A percentile compares a stretch with the other conserved stretches of the same genome.
phyloP scores from a whole-genome alignment of 2,113 vertebrate species.

The Campylorhamphus procurvoides region DNA sequence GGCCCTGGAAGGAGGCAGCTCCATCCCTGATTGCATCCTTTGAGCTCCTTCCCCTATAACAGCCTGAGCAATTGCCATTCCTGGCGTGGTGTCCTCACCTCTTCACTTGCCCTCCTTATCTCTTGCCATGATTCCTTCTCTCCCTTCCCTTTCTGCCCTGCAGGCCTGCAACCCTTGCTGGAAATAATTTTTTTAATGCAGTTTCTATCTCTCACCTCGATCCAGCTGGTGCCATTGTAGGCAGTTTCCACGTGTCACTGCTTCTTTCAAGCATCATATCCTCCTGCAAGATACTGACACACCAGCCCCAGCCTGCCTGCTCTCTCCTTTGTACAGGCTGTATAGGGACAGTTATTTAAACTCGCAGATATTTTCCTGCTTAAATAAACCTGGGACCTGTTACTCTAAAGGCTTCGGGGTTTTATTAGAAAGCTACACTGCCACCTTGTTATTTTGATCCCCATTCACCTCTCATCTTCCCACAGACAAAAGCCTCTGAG shows the following conservation, averaged over 20 bases:
- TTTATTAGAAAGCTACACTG: conserved; percentile 29
- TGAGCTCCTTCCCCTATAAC: not conserved
- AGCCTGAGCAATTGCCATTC: not conserved
- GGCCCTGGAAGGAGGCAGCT: not conserved
- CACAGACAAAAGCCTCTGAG: not conserved
- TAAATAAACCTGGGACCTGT: conserved; percentile 10
- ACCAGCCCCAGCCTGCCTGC: not conserved
- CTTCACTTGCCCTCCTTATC: not conserved
- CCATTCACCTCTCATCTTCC: conserved; percentile 13
- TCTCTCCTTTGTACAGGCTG: conserved; percentile 39
- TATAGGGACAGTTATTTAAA: conserved; percentile 46
- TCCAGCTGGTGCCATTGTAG: conserved; percentile 2
- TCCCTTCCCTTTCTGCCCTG: not conserved
- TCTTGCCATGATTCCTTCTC: not conserved
- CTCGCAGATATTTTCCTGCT: conserved; percentile 40
- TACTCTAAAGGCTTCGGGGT: not conserved
- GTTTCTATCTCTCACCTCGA: not conserved
- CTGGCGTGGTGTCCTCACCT: accelerated
- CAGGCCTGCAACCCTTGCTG: not conserved
- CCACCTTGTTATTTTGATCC: conserved; percentile 33
- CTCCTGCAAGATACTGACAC: not conserved
- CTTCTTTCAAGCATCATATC: conserved; percentile 44
- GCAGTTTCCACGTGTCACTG: conserved; percentile 17
- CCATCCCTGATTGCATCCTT: accelerated
- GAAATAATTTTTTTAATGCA: not conserved